Evolutionary conservation across 2,113 vertebrate species (phyloP).

Genomic region (Myotis brandtii): DNA sequence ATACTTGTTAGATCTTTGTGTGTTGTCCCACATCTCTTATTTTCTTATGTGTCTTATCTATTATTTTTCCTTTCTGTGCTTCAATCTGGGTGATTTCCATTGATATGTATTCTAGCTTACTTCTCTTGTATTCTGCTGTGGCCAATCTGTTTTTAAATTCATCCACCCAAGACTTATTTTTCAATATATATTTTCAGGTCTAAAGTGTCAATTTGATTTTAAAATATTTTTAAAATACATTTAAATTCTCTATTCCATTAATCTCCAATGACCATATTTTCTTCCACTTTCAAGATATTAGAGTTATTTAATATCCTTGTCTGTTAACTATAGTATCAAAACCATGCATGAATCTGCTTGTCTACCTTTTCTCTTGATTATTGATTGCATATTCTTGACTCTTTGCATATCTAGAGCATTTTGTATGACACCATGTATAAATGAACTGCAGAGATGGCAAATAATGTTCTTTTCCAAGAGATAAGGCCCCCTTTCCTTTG

Average conservation of each 20-base stretch:
- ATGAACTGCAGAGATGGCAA: not conserved
- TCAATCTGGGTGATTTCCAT: not conserved
- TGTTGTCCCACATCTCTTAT: not conserved
- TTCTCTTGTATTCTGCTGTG: not conserved
- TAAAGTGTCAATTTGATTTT: not conserved
- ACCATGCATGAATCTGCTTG: not conserved
- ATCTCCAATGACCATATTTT: not conserved
- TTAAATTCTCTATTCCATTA: not conserved
- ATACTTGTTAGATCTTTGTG: not conserved
- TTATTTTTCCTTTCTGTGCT: not conserved
- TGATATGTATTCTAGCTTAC: not conserved
- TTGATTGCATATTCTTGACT: constrained; percentile 7
- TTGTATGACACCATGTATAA: not conserved
- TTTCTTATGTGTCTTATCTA: not conserved
- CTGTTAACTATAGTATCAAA: not conserved
- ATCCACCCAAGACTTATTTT: not conserved
- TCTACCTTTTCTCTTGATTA: constrained; percentile 34
- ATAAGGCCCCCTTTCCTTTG: not conserved
- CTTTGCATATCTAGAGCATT: not conserved
- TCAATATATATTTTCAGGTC: not conserved
- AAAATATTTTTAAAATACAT: not conserved
- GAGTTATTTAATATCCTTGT: not conserved
- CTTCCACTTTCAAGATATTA: not conserved
- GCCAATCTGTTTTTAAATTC: not conserved
- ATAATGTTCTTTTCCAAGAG: not conserved